These are phyloP conservation scores for Heterotis niloticus DNA, from an alignment of 2,113 vertebrate genomes.

Conservation along the genomic window DNA sequence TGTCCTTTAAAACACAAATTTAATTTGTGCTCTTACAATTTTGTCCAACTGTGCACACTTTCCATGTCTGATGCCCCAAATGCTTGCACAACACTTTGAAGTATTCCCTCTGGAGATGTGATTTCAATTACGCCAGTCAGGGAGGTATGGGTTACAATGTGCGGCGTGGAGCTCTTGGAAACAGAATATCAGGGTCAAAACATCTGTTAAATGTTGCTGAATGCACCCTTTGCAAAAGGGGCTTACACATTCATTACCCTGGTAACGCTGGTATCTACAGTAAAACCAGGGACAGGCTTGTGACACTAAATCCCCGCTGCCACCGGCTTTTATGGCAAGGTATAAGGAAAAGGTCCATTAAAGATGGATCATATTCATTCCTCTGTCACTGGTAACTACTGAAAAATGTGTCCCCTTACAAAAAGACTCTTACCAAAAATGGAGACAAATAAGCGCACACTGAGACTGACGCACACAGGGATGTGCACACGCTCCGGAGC, in stretches of 20 bases:
- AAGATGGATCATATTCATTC: background rate
- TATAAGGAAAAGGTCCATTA: background rate
- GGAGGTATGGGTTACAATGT: background rate
- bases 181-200: background rate
- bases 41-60: background rate
- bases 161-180: background rate
- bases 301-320: background rate
- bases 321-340: background rate
- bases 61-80: constrained; percentile 4
- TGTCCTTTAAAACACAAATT: background rate
- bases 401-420: too few relatives aligned
- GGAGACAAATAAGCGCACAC: too few relatives aligned
- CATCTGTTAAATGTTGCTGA: constrained; percentile 3
- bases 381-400: background rate
- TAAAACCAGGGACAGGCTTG: background rate
- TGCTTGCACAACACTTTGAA: background rate
- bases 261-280: background rate
- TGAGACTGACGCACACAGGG: background rate
- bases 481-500: background rate
- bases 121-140: background rate
- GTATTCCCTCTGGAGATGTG: background rate
- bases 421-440: too few relatives aligned
- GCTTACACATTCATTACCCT: background rate
- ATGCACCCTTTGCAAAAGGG: background rate
- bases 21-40: background rate